Evolutionary conservation across 2,888 invertebrate species (phyloP), one percentile per base, ranked within the genome.

Genomic region (Nemurella pictetii): DNA sequence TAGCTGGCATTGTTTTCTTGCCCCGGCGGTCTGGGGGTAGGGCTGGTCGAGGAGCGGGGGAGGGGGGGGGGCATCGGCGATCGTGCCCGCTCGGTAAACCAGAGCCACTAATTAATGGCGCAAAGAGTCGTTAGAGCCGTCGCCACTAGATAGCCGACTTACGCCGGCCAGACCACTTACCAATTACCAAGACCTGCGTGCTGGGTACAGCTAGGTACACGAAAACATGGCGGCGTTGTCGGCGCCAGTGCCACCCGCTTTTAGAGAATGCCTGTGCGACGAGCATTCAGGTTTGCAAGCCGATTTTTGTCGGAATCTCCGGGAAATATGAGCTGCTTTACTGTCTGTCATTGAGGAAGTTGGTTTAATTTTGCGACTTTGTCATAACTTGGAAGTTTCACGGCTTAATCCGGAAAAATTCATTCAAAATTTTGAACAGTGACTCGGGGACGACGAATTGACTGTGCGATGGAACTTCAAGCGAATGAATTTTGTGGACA

Each of bases 61-160:
- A n/a, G n/a, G n/a, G n/a, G n/a, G n/a, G n/a, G n/a, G n/a, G 75
- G 75, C 75, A 75, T 26, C 7, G 75, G 26, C 75, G 26, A 75
- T 75, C 75, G 75, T n/a, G 9, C 27, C 27, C 75, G 9, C 75
- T 55, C 75, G 26, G 75, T 26, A 75, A 75, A 75, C 75, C 75
- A 75, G 75, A 75, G 75, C 75, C 75, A 5, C 26, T 75, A 75
- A 75, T 75, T 4, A 75, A 75, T 75, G 28, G 75, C 55, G 75
- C 7, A 4, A 27, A 20, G 75, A 75, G 75, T 75, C 75, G 75
- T 75, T 75, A 75, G 55, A 20, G 75, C 26, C 75, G 75, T 25
- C 75, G 28, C 75, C 75, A 28, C 75, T 75, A 28, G 75, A 28
- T 75, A 75, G 26, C 26, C 9, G 55, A 55, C 55, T 55, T 55